These are phyloP conservation scores for Hypomecis atomaria DNA, from an alignment of 2,888 invertebrate genomes.

Conservation along the genomic window DNA sequence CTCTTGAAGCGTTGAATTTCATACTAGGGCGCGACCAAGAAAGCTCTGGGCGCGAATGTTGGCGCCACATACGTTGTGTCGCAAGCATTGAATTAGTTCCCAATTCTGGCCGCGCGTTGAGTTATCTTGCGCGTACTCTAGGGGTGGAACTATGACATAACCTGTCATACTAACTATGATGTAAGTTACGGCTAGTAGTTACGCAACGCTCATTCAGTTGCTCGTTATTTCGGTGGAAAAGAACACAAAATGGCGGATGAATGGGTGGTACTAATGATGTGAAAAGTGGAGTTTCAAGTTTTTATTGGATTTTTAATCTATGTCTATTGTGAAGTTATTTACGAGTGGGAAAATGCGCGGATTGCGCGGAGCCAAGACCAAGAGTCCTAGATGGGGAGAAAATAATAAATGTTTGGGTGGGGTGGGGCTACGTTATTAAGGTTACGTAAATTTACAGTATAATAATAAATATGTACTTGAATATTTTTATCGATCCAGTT, in stretches of 20 bases:
- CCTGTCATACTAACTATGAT: background rate
- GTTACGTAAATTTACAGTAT: no score
- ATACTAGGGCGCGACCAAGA: background rate
- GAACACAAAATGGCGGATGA: slow-evolving; percentile 22
- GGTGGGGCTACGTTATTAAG: no score
- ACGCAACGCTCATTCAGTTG: slow-evolving; percentile 23
- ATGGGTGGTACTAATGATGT: slow-evolving; percentile 11
- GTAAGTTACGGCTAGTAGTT: background rate
- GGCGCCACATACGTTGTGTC: no score
- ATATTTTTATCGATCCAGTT: no score
- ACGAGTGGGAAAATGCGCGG: background rate
- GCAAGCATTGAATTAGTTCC: no score
- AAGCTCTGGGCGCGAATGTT: no score
- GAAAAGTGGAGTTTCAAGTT: slow-evolving; percentile 8
- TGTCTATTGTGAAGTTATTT: background rate
- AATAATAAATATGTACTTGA: no score
- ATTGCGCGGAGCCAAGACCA: no score
- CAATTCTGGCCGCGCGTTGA: no score
- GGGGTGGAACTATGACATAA: background rate
- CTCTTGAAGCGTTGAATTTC: slow-evolving; percentile 6
- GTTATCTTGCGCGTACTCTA: no score
- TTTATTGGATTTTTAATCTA: background rate
- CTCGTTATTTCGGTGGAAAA: slow-evolving; percentile 21
- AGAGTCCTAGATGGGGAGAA: no score
- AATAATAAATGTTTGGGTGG: no score